Percentiles rank a stretch among this genome's conserved stretches.
These are phyloP conservation scores for Porites evermanni DNA, from an alignment of 92 coral and sea anemone genomes.

Conservation along the genomic window DNA sequence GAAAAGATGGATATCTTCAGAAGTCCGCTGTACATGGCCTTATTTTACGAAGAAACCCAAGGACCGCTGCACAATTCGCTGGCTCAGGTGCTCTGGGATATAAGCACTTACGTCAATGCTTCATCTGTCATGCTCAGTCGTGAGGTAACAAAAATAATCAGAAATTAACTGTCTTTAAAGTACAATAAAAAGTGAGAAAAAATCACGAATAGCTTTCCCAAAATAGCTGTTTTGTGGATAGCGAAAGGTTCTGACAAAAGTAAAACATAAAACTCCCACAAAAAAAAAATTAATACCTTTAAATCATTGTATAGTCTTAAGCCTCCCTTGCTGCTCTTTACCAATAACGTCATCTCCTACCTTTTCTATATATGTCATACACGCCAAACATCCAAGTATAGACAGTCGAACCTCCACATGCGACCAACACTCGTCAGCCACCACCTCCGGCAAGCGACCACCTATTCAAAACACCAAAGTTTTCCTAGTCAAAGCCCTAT, in stretches of 20 bases:
- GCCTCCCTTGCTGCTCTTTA: not conserved
- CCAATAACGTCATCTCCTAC: not conserved
- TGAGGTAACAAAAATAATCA: not conserved
- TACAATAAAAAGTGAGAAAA: too few relatives aligned
- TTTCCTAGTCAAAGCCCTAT: too few relatives aligned
- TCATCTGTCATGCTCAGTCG: not conserved
- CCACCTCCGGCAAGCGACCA: too few relatives aligned
- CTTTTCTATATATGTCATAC: not conserved
- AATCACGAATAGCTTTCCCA: too few relatives aligned
- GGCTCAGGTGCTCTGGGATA: not conserved
- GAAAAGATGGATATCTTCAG: not conserved
- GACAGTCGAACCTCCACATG: not conserved
- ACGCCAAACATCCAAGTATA: not conserved
- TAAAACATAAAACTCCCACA: too few relatives aligned
- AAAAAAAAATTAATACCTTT: too few relatives aligned
- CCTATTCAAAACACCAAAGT: too few relatives aligned
- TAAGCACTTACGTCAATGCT: constrained; percentile 23
- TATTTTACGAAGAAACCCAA: constrained; percentile 11
- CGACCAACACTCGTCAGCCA: too few relatives aligned
- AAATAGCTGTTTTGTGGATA: too few relatives aligned
- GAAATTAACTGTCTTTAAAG: too few relatives aligned
- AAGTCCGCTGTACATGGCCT: constrained; percentile 38
- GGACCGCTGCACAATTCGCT: constrained; percentile 21
- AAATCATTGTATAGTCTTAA: too few relatives aligned
- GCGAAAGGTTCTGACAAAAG: too few relatives aligned